Evolutionary conservation across 1,140 invertebrate species (phyloP), one percentile per base, ranked within the genome.

Genomic region (Leptinotarsa lineolata): DNA sequence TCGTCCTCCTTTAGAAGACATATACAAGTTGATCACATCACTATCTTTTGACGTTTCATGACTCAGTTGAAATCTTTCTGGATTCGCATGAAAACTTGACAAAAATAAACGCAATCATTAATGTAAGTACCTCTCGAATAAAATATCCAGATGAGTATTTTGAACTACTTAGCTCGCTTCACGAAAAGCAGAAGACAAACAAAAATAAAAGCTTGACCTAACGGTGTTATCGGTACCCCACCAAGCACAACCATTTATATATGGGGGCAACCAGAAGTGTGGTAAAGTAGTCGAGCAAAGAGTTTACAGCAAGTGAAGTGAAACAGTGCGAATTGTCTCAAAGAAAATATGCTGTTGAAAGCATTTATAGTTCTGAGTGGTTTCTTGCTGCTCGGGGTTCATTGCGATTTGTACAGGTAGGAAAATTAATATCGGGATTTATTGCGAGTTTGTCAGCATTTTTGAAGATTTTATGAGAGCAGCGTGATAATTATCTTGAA

Each of bases 211-310:
- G 21, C 21, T 16, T 30, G 68, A 59, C 68, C 68, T 69, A 69
- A 69, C 68, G 68, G 68, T 69, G 46, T 69, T 69, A 69, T 69
- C 68, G 46, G 21, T 48, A 54, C 68, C 68, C 68, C 68, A 58
- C 68, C 68, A 69, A 22, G 13, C 22, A 22, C 16, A 22, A 30
- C 16, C 54, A 48, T 69, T 58, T 69, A 69, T 69, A 69, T 69
- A 69, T 69, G 46, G 54, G 22, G 21, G 48, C 68, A 21, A 21
- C 48, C 21, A 18, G 46, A 59, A 60, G 21, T 22, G 54, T 69
- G 46, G n/a, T 22, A 46, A 4, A 69, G 68, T 69, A 15, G 68
- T 16, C 30, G 21, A 69, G 48, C 15, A 30, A 59, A 69, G 24
- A 68, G 45, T 20, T 45, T 8, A 48, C n/a, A 69, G 39, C 30